Evolutionary conservation across 1,140 invertebrate genomes (phyloP), one percentile per base, ranked within the genome.

Genomic region (Micrasema minimum): DNA sequence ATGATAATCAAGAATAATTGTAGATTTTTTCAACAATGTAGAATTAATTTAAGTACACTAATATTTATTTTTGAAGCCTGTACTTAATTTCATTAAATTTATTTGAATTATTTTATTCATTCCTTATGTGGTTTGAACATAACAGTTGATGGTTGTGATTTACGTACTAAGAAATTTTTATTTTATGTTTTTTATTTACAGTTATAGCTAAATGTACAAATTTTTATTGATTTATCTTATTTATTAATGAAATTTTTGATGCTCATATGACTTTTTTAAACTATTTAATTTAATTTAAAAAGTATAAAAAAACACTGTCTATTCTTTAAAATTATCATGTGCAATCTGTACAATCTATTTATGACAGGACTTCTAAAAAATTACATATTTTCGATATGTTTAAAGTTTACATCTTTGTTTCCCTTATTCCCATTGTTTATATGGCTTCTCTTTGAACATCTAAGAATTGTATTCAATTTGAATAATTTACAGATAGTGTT

Each of bases 141-240:
- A 38, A 20, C 35, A 61, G 43, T 51, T 72, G 14, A 72, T 64
- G 71, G 71, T 72, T 72, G 71, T 72, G 71, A 72, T 72, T 66
- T 55, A 55, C 12, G 14, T 20, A 16, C 23, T 64, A 64, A 64
- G 43, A 45, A 57, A 55, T 1, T 16, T 67, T 55, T 48, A 16
- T 41, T 65, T 48, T 48, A 5, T 22, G 9, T 11, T 51, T 31
- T 4, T n/a, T n/a, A n/a, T 4, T 31, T n/a, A n/a, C n/a, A n/a
- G n/a, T n/a, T n/a, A n/a, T n/a, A n/a, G n/a, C n/a, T n/a, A n/a
- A n/a, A n/a, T n/a, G n/a, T n/a, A n/a, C n/a, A n/a, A n/a, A n/a
- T n/a, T n/a, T n/a, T n/a, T n/a, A n/a, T n/a, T n/a, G n/a, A n/a
- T n/a, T n/a, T 43, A 43, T 16, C 3, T 43, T 43, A 43, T 16